A percentile compares a stretch with the other conserved stretches of the same genome.
Evolutionary conservation across 2,113 vertebrate genomes (phyloP).

Genomic region (Lasiurus cinereus): DNA sequence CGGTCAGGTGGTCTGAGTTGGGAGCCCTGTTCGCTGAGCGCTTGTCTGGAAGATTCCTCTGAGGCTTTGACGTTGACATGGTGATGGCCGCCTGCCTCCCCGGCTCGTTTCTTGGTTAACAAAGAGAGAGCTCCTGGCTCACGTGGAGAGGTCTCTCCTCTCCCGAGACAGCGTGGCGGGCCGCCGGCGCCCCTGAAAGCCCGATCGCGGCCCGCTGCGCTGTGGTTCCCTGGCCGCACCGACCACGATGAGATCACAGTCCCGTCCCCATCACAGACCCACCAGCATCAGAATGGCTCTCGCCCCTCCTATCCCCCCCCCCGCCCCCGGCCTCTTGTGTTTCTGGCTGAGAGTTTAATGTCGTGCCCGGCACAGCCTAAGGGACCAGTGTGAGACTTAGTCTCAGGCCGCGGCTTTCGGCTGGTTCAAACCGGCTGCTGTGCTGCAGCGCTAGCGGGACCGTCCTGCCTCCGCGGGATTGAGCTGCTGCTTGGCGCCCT

Average conservation of each 20-base stretch:
- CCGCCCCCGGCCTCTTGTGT: neutral
- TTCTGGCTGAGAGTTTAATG: constrained; percentile 39
- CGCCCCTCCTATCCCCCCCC: neutral
- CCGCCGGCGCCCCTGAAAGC: too few species aligned
- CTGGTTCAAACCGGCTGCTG: neutral
- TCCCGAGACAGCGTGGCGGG: neutral
- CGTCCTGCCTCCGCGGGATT: too few species aligned
- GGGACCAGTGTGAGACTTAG: neutral
- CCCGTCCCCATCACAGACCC: neutral
- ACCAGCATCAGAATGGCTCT: neutral
- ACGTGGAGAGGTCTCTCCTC: neutral
- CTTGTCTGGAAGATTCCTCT: neutral
- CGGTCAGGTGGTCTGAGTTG: neutral
- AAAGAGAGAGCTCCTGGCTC: constrained; percentile 52
- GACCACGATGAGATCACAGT: constrained; percentile 56
- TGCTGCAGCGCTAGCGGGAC: neutral
- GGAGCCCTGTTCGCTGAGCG: neutral
- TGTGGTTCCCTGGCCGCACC: neutral
- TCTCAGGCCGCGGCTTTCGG: neutral
- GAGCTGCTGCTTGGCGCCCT: too few species aligned
- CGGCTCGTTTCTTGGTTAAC: constrained; percentile 14
- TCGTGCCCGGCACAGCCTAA: neutral
- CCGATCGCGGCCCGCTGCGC: too few species aligned
- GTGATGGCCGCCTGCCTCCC: neutral
- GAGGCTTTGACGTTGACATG: neutral